Percentiles rank a stretch among this genome's conserved stretches.
These are phyloP conservation scores for Lobophora halterata DNA, from an alignment of 2,888 invertebrate species.

Conservation along the genomic window DNA sequence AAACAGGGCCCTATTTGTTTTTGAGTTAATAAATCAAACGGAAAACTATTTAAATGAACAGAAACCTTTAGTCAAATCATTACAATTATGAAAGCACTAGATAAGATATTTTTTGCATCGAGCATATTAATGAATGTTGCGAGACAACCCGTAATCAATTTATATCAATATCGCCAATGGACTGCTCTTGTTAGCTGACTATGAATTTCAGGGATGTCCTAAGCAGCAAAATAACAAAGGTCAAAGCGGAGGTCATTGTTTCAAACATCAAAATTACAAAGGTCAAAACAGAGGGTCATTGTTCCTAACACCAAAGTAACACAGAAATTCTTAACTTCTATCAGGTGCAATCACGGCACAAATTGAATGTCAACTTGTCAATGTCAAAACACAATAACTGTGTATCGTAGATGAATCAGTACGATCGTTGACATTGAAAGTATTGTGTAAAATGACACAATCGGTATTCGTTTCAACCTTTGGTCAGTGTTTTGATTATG, in stretches of 20 bases:
- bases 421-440: constrained; percentile 18
- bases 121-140: constrained; percentile 69
- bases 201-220: constrained; percentile 71
- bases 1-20: constrained; percentile 11
- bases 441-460: constrained; percentile 6
- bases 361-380: constrained; percentile 38
- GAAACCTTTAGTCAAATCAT: constrained; percentile 54
- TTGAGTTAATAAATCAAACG: constrained; percentile 27
- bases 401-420: constrained; percentile 5
- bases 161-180: constrained; percentile 79
- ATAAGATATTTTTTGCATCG: constrained; percentile 65
- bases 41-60: constrained; percentile 42
- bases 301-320: no score
- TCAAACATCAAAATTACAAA: neutral
- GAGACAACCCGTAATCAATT: constrained; percentile 76
- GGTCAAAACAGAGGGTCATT: neutral
- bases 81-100: constrained; percentile 61
- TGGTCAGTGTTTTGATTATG: constrained; percentile 4
- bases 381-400: constrained; percentile 11
- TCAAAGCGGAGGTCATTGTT: neutral
- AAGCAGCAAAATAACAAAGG: constrained; percentile 2
- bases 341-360: neutral
- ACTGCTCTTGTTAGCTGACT: constrained; percentile 64
- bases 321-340: no score
- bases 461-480: constrained; percentile 5